Conservation (phyloP, 2,113 vertebrate species). For the Tinamus guttatus region DNA sequence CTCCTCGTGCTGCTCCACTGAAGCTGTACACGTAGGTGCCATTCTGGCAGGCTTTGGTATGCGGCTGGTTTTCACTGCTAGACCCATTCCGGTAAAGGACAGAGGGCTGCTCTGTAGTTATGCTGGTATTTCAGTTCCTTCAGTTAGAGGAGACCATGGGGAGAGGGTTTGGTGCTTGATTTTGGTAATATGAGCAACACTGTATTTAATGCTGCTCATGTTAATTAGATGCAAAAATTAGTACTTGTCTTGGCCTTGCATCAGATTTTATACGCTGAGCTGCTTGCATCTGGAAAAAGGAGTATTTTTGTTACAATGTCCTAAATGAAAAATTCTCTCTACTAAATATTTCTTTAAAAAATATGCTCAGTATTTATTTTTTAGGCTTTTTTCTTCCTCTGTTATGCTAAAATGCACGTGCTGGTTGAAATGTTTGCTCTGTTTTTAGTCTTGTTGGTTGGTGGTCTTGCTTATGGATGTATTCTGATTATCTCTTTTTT, state of each 20-base stretch:
- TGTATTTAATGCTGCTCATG: neutral
- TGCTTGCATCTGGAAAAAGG: neutral
- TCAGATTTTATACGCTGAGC: neutral
- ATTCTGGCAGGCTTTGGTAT: neutral
- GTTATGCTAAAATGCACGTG: rapidly evolving
- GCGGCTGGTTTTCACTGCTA: neutral
- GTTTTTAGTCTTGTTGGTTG: neutral
- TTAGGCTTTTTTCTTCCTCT: neutral
- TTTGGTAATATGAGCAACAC: neutral
- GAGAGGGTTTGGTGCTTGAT: neutral
- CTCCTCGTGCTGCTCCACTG: neutral
- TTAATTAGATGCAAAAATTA: neutral
- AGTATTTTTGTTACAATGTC: neutral
- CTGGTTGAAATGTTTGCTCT: neutral
- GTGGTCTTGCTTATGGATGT: rapidly evolving
- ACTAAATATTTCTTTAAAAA: neutral
- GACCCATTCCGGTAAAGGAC: neutral
- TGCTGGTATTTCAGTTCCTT: neutral
- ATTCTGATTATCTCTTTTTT: neutral
- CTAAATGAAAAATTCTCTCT: neutral
- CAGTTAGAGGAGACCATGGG: neutral
- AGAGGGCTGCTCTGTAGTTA: neutral
- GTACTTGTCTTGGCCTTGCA: neutral
- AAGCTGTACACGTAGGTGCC: neutral
- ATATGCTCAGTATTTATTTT: neutral